A percentile compares a stretch with the other conserved stretches of the same genome.
These are phyloP conservation scores for Mystacornis crossleyi DNA, from an alignment of 2,113 vertebrate genomes.

Conservation along the genomic window DNA sequence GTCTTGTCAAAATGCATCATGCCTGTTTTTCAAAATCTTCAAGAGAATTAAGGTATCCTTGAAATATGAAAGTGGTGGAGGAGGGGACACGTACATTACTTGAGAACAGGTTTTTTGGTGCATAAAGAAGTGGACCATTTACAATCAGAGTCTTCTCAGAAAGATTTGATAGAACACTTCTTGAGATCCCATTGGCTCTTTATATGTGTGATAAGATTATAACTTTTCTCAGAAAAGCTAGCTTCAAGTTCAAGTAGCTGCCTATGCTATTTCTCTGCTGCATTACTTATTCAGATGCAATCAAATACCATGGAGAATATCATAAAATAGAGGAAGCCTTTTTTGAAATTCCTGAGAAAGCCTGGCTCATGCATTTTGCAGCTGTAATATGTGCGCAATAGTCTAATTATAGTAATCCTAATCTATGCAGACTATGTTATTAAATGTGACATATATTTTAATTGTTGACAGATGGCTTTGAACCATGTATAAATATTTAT, in stretches of 20 bases:
- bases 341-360: constrained; percentile 33
- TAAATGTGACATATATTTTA: constrained; percentile 53
- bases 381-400: constrained; percentile 17
- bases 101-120: neutral
- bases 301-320: constrained; percentile 48
- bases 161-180: neutral
- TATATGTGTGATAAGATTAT: neutral
- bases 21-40: neutral
- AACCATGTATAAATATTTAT: constrained; percentile 59
- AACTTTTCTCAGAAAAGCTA: neutral
- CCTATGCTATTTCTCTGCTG: neutral
- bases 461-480: constrained; percentile 63
- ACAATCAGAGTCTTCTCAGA: constrained; percentile 3
- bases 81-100: neutral
- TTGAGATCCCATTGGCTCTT: neutral
- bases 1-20: constrained; percentile 1
- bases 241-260: constrained; percentile 18
- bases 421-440: constrained; percentile 45
- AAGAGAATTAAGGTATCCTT: constrained; percentile 1
- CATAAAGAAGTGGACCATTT: neutral
- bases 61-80: neutral
- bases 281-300: constrained; percentile 66
- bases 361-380: constrained; percentile 24
- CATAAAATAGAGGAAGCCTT: neutral
- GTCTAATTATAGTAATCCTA: constrained; percentile 64